Base-by-base conservation (phyloP, 2,113 vertebrate species). In the Triplophysa rosa region DNA sequence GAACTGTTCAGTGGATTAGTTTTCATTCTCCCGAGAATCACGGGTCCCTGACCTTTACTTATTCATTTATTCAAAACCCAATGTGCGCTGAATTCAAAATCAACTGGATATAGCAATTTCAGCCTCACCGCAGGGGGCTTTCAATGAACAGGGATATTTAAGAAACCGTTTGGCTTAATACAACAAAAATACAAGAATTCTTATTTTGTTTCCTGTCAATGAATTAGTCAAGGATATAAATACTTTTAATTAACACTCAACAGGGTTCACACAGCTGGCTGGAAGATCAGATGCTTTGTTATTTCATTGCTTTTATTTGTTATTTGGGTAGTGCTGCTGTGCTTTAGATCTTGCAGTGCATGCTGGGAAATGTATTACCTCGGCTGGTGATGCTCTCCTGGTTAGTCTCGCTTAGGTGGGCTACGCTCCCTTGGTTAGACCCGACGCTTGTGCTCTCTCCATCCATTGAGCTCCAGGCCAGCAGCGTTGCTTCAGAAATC, bases 381-480 rank as follows among this genome's bases (percentile, higher is more conserved):
- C 91, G 87, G 87, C 93, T 94, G 84, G 91, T 93, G 87, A 94
- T 92, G 86, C 97, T 88, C 85, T 99, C 96, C 89, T 98, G 97
- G 89, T 98, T 98, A 87, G 95, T 94, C 81, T 98, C 97, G 5
- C 95, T 95, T 91, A 98, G 91, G 91, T 95, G 92, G 78, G 93
- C 94, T 84, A 96, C 85, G 2, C 96, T 98, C 86, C 97, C 97
- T 88, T 98, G 96, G 85, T 95, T 95, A 2, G 96, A 98, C 37
- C 96, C 95, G n/a, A 96, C 95, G 80, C 95, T 94, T 77, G 95
- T 89, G 81, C 97, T 97, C 85, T 98, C 97, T 19, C 96, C 97
- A 58, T 99, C 97, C 95, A 99, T 97, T 61, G 97, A 99, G 12
- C 94, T 94, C 97, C 97, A 99, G 56, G 97, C 97, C 91, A 98